phyloP scores from a whole-genome alignment of 1,140 invertebrate species.

The Pantala flavescens region DNA sequence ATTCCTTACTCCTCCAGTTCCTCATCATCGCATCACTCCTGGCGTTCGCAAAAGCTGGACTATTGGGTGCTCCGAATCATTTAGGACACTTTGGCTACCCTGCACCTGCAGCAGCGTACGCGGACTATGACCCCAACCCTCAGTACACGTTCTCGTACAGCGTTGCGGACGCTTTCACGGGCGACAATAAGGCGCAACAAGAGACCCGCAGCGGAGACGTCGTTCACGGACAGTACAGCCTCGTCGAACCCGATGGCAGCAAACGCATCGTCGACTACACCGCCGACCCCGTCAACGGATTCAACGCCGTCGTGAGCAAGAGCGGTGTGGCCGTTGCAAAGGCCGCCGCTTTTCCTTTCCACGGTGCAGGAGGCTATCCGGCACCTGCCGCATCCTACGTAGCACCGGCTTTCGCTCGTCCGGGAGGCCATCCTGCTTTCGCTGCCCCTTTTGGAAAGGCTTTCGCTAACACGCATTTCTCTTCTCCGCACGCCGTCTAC shows the following conservation, averaged over 20 bases:
- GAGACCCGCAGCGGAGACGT: constrained; percentile 56
- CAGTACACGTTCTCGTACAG: constrained; percentile 51
- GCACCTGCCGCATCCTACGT: constrained; percentile 15
- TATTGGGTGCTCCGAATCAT: neutral
- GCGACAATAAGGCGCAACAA: constrained; percentile 56
- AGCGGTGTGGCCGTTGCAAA: constrained; percentile 23
- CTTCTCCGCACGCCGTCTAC: neutral
- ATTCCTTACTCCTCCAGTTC: neutral
- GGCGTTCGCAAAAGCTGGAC: neutral
- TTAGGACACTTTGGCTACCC: neutral
- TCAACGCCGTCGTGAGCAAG: constrained; percentile 35
- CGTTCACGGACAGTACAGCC: constrained; percentile 53
- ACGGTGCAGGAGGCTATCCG: constrained; percentile 18
- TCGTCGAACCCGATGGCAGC: constrained; percentile 47
- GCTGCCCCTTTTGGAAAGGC: neutral
- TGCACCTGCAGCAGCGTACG: constrained; percentile 18
- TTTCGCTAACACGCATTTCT: neutral
- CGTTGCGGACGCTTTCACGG: constrained; percentile 51
- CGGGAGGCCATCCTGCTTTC: neutral
- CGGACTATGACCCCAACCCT: constrained; percentile 40
- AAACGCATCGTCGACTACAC: constrained; percentile 40
- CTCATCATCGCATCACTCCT: neutral
- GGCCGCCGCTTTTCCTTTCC: constrained; percentile 19
- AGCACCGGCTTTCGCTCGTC: constrained; percentile 9
- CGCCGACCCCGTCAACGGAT: constrained; percentile 42